A percentile compares a stretch with the other conserved stretches of the same genome.
Evolutionary conservation across 1,140 invertebrate genomes (phyloP).

Genomic region (Achroia grisella): DNA sequence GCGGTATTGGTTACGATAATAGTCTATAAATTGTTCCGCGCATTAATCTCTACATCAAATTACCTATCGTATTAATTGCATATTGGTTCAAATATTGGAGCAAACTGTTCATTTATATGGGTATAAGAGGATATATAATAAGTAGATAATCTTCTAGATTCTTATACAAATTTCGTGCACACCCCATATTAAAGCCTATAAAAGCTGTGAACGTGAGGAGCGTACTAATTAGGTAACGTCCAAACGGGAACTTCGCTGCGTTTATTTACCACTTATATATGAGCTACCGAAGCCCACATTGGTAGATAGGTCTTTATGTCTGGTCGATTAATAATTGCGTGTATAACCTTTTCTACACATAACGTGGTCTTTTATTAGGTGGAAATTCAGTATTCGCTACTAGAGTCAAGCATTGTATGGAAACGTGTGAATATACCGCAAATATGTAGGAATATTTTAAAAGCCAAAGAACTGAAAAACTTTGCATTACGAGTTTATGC

Average conservation of each 20-base stretch:
- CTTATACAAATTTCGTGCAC: constrained; percentile 26
- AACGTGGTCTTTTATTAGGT: constrained; percentile 71
- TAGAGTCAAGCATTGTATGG: constrained; percentile 43
- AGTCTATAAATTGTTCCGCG: constrained; percentile 66
- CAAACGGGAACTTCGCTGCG: constrained; percentile 61
- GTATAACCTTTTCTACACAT: constrained; percentile 64
- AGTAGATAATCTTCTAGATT: neutral
- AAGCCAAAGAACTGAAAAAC: no score
- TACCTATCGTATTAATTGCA: constrained; percentile 36
- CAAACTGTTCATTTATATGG: neutral
- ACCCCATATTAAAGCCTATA: constrained; percentile 46
- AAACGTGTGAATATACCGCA: constrained; percentile 39
- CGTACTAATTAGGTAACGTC: constrained; percentile 64
- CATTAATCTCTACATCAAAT: constrained; percentile 67
- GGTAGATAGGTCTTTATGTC: constrained; percentile 44
- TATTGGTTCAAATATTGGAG: constrained; percentile 32
- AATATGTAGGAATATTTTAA: constrained; percentile 4
- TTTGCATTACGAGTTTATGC: no score
- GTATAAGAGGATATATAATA: neutral
- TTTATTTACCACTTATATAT: constrained; percentile 38
- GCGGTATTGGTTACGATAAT: constrained; percentile 58
- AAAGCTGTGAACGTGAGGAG: constrained; percentile 50
- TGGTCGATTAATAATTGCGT: constrained; percentile 57
- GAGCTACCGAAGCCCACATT: constrained; percentile 40
- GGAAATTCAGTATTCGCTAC: constrained; percentile 67